Evolutionary conservation across 2,113 vertebrate genomes (phyloP), one percentile per base, ranked within the genome.

Genomic region (Onychostruthus taczanowskii): DNA sequence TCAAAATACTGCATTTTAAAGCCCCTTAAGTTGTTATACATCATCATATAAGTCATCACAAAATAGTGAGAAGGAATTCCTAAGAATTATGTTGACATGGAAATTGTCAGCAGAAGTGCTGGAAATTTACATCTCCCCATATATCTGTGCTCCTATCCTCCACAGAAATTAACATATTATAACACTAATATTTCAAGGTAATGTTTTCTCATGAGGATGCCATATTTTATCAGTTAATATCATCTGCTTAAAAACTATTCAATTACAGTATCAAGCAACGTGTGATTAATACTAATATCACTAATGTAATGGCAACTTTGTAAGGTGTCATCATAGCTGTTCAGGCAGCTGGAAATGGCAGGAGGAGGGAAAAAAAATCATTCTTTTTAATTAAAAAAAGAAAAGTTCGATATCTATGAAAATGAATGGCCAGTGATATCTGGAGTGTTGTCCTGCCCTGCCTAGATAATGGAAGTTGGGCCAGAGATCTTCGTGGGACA

Each of bases 181-280:
- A 98, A 97, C 53, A 49, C 97, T 98, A 98, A 98, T 98, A 98
- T 98, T 98, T 98, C 98, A 98, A 97, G 95, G 97, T 98, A 98
- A 98, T 98, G 98, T 98, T 98, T 98, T 98, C 97, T 98, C 98
- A 95, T 95, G 97, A 97, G 97, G 94, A 97, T 95, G 97, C 96
- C 96, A 98, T 98, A 98, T 98, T 98, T 98, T 98, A 98, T 97
- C 98, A 93, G 95, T 98, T 98, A 98, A 98, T 98, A 98, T 97
- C 97, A 97, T 97, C 97, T 91, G 87, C 43, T 92, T 96, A 98
- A 98, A 98, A 98, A 97, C 96, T 97, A 96, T 98, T 98, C 97
- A 98, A 98, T 98, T 98, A 98, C 94, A 92, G 82, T 97, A 98
- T 98, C 97, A 97, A 97, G 96, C 86, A 90, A 68, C 84, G 93